Evolutionary conservation across 2,797 vertebrate species (phyloP), one percentile per base, ranked within the genome.

Genomic region (Mormyrus proboscirostris): DNA sequence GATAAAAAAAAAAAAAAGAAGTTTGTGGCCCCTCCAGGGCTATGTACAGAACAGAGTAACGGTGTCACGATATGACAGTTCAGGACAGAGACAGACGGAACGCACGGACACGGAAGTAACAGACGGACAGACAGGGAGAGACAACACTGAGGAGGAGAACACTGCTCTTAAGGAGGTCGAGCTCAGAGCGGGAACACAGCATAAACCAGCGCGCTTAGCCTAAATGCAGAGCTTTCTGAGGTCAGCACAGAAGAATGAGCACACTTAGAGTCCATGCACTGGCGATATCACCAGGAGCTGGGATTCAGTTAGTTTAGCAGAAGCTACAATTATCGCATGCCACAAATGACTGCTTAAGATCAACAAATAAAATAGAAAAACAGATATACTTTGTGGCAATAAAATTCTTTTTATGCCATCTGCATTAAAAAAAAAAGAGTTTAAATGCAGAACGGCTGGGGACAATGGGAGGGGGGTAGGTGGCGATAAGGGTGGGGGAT

Each of bases 351-450:
- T 95, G 93, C 94, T 95, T 94, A 93, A 95, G 94, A 96, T 94
- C 95, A 95, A 96, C 95, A 95, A 94, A 95, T 95, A 96, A 95
- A 96, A 96, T 96, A 96, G 96, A 96, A 98, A 97, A 98, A 97
- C 96, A 97, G 95, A 97, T 96, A 97, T 94, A 97, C 96, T 97
- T 95, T 95, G 95, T 97, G 94, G 97, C 98, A 99, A 98, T 97
- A 98, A 99, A 99, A 98, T 95, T 97, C 96, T 98, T 99, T 99
- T 98, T 97, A 97, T 99, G 98, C 98, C 98, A 99, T 99, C 97
- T 97, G 97, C 91, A 95, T 94, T 95, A 94, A 96, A 95, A 95
- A 95, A 95, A 95, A 95, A 95, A 93, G 95, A 94, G 95, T 96
- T 96, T 95, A 92, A 94, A 94, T 94, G 94, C 93, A 94, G 96